Conservation (phyloP, 2,113 vertebrate species). For the Colistium nudipinnis region DNA sequence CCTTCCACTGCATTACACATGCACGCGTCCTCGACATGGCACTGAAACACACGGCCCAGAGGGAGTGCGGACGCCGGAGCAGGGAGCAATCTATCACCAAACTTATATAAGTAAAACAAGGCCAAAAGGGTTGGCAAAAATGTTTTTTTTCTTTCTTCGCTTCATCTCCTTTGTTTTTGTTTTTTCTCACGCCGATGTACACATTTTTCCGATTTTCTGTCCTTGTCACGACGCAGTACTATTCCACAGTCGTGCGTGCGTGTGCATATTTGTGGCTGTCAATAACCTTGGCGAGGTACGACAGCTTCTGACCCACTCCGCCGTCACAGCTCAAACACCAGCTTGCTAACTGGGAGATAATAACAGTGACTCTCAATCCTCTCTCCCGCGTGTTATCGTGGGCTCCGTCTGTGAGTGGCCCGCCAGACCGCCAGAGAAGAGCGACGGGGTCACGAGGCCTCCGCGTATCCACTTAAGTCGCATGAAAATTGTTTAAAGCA, state of each 20-base stretch:
- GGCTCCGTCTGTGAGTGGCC: background rate
- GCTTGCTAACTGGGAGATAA: conserved; percentile 37
- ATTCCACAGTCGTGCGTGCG: background rate
- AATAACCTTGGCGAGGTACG: conserved; percentile 17
- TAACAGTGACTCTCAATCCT: conserved; percentile 33
- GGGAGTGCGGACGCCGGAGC: conserved; percentile 55
- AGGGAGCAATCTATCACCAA: conserved; percentile 7
- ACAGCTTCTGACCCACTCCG: conserved; percentile 45
- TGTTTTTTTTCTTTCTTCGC: background rate
- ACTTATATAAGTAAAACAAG: conserved; percentile 1
- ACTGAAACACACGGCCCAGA: conserved; percentile 40
- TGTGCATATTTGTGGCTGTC: conserved; percentile 17
- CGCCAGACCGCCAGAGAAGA: conserved; percentile 26
- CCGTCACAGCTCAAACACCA: conserved; percentile 19
- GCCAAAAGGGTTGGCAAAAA: background rate
- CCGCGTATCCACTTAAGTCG: conserved; percentile 57
- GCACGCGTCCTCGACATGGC: conserved; percentile 39
- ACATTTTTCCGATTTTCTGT: background rate
- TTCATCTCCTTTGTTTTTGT: background rate
- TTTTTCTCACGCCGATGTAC: background rate
- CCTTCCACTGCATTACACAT: conserved; percentile 61
- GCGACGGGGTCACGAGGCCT: conserved; percentile 30
- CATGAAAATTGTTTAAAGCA: conserved; percentile 56
- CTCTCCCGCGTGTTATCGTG: conserved; percentile 9
- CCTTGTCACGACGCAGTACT: background rate